Percentiles rank a stretch among this genome's conserved stretches.
Evolutionary conservation across 1,140 invertebrate species (phyloP).

Genomic region (Diprion similis): DNA sequence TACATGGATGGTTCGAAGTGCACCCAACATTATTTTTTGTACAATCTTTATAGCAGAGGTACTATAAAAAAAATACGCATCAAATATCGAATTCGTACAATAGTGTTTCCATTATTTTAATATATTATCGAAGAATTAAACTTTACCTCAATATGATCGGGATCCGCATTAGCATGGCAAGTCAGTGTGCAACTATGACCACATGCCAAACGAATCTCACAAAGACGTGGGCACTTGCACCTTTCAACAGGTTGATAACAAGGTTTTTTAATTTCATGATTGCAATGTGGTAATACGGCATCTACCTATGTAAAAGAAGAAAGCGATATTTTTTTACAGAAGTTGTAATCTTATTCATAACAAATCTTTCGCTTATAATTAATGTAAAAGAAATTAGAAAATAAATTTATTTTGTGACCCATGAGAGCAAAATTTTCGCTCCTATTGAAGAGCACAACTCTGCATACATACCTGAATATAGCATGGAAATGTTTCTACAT

Average conservation of each 20-base stretch:
- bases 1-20: constrained; percentile 57
- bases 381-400: constrained; percentile 29
- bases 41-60: constrained; percentile 60
- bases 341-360: constrained; percentile 46
- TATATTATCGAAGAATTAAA: not conserved
- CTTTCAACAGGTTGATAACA: constrained; percentile 48
- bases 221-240: constrained; percentile 53
- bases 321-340: too few species aligned
- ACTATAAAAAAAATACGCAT: constrained; percentile 51
- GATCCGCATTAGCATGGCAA: constrained; percentile 62
- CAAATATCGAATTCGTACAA: constrained; percentile 46
- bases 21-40: constrained; percentile 54
- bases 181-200: constrained; percentile 58
- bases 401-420: constrained; percentile 7
- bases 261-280: constrained; percentile 41
- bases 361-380: constrained; percentile 62
- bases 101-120: constrained; percentile 10
- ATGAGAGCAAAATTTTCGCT: too few species aligned
- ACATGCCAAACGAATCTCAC: constrained; percentile 58
- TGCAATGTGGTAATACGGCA: not conserved
- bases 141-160: constrained; percentile 56
- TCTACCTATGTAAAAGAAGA: not conserved
- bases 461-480: not conserved
- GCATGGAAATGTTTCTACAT: constrained; percentile 30
- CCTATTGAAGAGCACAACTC: not conserved